These are phyloP conservation scores for Sarcophilus harrisii DNA, from an alignment of 2,797 vertebrate genomes.

Conservation along the genomic window DNA sequence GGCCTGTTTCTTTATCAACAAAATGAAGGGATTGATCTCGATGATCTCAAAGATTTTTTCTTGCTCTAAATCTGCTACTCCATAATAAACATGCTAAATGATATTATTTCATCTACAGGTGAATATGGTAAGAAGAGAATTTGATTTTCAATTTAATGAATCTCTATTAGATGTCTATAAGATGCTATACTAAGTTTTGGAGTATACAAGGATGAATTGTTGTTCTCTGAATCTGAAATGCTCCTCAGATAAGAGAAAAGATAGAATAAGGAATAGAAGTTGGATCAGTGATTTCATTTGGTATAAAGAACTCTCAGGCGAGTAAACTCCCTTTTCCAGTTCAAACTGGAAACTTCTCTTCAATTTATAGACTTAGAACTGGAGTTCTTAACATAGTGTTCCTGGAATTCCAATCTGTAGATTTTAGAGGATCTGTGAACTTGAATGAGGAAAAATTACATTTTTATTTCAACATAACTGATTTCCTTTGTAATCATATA, in stretches of 20 bases:
- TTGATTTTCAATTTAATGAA: neutral
- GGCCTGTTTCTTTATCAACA: neutral
- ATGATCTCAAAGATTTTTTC: neutral
- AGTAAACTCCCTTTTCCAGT: neutral
- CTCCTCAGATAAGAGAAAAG: neutral
- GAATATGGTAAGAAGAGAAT: neutral
- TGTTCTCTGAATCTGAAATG: neutral
- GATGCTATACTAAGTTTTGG: neutral
- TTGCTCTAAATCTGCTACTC: neutral
- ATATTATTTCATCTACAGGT: neutral
- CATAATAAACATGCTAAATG: neutral
- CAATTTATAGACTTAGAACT: neutral
- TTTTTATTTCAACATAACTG: neutral
- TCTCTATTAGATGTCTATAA: neutral
- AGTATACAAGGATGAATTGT: neutral
- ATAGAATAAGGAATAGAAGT: neutral
- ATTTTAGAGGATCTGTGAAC: neutral
- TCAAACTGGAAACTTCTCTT: neutral
- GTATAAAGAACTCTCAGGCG: neutral
- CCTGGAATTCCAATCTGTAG: neutral
- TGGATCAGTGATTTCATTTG: neutral
- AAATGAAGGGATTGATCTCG: neutral
- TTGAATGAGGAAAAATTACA: neutral
- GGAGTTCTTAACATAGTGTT: neutral
- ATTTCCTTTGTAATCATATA: neutral